Conservation (phyloP, 2,113 vertebrate species). For the Lepus timidus region DNA sequence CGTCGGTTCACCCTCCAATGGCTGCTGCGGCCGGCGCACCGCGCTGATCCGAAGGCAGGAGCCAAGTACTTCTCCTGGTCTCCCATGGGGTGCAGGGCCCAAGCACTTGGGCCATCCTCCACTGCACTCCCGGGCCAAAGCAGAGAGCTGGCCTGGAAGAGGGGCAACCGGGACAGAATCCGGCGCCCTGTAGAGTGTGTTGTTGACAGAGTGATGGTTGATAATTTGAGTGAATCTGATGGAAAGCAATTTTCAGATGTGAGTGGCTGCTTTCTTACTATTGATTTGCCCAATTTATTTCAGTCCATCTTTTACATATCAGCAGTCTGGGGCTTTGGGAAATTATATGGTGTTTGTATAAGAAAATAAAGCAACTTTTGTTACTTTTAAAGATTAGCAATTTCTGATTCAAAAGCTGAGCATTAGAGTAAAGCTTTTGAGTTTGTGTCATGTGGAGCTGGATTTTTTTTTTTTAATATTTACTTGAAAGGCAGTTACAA, state of each 20-base stretch:
- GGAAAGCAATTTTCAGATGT: neutral
- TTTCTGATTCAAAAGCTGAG: slow-evolving; percentile 28
- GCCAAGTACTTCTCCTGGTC: too few species aligned
- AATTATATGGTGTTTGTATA: slow-evolving; percentile 21
- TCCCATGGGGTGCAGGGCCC: too few species aligned
- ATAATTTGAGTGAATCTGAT: neutral
- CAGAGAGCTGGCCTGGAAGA: too few species aligned
- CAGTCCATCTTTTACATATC: slow-evolving; percentile 11
- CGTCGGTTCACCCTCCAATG: too few species aligned
- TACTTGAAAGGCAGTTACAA: too few species aligned
- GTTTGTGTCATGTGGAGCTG: neutral
- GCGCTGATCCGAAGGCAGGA: too few species aligned
- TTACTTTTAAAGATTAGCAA: slow-evolving; percentile 15
- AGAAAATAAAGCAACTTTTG: slow-evolving; percentile 46
- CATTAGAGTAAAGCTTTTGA: neutral
- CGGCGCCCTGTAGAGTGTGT: neutral
- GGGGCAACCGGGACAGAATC: too few species aligned
- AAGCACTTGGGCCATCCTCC: too few species aligned
- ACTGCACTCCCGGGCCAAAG: too few species aligned
- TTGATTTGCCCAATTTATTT: slow-evolving; percentile 33
- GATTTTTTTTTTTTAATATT: neutral
- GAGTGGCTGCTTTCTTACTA: neutral
- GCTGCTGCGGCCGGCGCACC: too few species aligned
- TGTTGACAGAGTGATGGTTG: neutral
- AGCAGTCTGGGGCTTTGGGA: neutral